Evolutionary conservation across 1,140 invertebrate genomes (phyloP).

Genomic region (Doryteuthis pealeii): DNA sequence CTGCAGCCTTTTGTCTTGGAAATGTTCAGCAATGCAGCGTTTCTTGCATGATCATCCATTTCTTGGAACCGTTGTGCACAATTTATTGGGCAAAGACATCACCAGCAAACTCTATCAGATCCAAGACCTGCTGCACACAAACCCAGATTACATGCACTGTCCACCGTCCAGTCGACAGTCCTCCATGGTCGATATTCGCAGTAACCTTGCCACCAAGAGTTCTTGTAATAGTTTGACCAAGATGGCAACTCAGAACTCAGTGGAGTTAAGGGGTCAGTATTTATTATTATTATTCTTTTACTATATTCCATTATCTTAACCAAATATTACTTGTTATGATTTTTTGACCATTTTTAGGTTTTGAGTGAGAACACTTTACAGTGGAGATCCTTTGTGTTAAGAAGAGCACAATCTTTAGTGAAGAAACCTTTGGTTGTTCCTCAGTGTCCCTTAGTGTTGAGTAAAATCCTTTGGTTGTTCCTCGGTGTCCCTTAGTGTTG

Average conservation of each 20-base stretch:
- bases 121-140: conserved; percentile 38
- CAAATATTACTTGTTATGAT: too few relatives aligned
- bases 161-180: conserved; percentile 29
- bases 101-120: conserved; percentile 75
- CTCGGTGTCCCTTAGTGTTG: too few relatives aligned
- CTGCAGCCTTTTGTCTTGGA: conserved; percentile 77
- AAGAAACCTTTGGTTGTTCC: too few relatives aligned
- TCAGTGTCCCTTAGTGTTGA: too few relatives aligned
- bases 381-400: too few relatives aligned
- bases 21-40: conserved; percentile 71
- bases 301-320: too few relatives aligned
- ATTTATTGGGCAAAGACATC: conserved; percentile 82
- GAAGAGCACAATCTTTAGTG: too few relatives aligned
- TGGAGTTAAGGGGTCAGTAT: conserved; percentile 4
- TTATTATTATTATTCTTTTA: too few relatives aligned
- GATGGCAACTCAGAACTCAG: conserved; percentile 4
- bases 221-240: conserved; percentile 24
- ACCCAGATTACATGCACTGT: conserved; percentile 34
- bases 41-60: conserved; percentile 73
- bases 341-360: too few relatives aligned
- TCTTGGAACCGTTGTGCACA: conserved; percentile 73
- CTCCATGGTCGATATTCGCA: conserved; percentile 38
- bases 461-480: too few relatives aligned
- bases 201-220: conserved; percentile 28
- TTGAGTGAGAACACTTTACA: too few relatives aligned